Evolutionary conservation across 2,113 vertebrate genomes (phyloP).

Genomic region (Ascaphus truei): DNA sequence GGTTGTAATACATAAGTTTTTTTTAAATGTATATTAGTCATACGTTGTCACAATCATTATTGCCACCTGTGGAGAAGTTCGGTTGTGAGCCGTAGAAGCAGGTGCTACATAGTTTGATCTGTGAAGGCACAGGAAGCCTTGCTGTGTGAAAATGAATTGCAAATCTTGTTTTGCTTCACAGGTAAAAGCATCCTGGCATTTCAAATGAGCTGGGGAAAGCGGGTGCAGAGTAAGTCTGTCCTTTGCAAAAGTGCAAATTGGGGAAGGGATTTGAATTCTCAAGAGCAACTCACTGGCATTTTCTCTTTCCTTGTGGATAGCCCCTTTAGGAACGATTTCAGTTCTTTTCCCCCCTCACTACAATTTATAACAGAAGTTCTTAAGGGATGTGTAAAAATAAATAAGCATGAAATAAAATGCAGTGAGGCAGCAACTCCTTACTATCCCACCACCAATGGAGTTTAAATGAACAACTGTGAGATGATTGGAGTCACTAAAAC

Average conservation of each 20-base stretch:
- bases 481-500: too few species aligned
- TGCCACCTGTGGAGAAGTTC: slow-evolving; percentile 6
- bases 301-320: neutral
- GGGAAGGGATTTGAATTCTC: neutral
- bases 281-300: slow-evolving; percentile 2
- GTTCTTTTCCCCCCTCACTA: slow-evolving; percentile 4
- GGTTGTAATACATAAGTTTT: neutral
- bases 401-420: too few species aligned
- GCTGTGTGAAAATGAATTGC: neutral
- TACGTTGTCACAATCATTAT: neutral
- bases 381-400: neutral
- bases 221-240: neutral
- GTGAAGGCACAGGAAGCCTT: neutral
- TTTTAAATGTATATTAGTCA: neutral
- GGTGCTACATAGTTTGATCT: neutral
- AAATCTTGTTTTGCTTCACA: neutral
- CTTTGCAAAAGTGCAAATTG: slow-evolving; percentile 8
- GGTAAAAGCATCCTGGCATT: neutral
- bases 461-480: too few species aligned
- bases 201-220: neutral
- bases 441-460: too few species aligned
- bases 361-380: too few species aligned
- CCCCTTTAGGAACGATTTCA: neutral
- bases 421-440: too few species aligned
- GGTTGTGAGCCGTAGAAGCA: neutral